These are phyloP conservation scores for Chrysopilus asiliformis DNA, from an alignment of 2,888 invertebrate species.

Conservation along the genomic window DNA sequence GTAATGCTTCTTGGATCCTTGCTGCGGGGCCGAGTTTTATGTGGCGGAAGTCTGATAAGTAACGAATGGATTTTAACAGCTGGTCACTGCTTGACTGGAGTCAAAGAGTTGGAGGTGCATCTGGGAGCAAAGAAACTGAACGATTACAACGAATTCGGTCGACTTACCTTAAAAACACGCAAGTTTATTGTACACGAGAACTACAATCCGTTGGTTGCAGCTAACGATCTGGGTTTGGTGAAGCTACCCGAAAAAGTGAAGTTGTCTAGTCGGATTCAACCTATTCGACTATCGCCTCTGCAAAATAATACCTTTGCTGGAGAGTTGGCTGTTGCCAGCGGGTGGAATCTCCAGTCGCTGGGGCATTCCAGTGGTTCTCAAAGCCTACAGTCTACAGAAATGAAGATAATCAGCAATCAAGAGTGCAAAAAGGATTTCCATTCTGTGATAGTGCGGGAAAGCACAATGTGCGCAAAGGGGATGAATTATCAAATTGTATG, in stretches of 20 bases:
- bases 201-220: constrained; percentile 26
- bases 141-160: constrained; percentile 22
- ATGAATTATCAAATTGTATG: constrained; percentile 30
- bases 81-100: constrained; percentile 31
- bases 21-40: constrained; percentile 29
- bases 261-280: constrained; percentile 27
- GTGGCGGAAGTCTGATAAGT: constrained; percentile 31
- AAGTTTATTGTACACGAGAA: constrained; percentile 30
- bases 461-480: constrained; percentile 31
- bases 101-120: constrained; percentile 30
- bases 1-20: constrained; percentile 31
- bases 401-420: constrained; percentile 28
- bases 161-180: constrained; percentile 24
- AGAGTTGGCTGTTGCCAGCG: constrained; percentile 28
- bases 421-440: constrained; percentile 28
- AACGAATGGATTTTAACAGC: constrained; percentile 33
- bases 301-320: constrained; percentile 22
- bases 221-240: constrained; percentile 32
- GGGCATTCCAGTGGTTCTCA: constrained; percentile 19
- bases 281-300: constrained; percentile 23
- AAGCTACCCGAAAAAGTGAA: constrained; percentile 24
- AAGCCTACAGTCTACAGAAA: constrained; percentile 31
- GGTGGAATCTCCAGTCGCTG: constrained; percentile 24
- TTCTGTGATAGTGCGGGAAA: constrained; percentile 23
- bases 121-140: constrained; percentile 29